A percentile compares a stretch with the other conserved stretches of the same genome.
These are phyloP conservation scores for Zygogramma bicolorata DNA, from an alignment of 2,888 invertebrate species.

Conservation along the genomic window DNA sequence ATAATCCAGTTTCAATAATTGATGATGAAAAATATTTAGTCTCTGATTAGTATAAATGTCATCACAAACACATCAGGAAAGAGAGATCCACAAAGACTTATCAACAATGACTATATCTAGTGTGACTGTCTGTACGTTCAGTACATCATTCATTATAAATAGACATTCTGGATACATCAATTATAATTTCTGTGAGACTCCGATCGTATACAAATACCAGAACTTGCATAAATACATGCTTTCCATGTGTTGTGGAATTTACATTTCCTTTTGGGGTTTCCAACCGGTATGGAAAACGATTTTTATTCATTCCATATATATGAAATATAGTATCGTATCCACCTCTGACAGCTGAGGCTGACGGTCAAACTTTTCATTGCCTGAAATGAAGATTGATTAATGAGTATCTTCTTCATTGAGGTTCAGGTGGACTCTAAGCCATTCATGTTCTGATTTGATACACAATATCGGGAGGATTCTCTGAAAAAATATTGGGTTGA, in stretches of 20 bases:
- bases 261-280: not conserved
- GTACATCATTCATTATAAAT: too few relatives aligned
- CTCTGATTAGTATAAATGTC: too few relatives aligned
- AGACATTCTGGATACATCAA: too few relatives aligned
- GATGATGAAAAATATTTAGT: too few relatives aligned
- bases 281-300: not conserved
- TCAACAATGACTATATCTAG: too few relatives aligned
- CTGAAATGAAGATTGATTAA: not conserved
- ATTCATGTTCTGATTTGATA: not conserved
- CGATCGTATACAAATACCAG: not conserved
- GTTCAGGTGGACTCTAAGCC: not conserved
- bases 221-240: not conserved
- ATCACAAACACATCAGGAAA: too few relatives aligned
- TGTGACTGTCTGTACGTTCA: too few relatives aligned
- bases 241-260: not conserved
- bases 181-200: too few relatives aligned
- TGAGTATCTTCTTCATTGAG: not conserved
- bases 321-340: not conserved
- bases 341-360: not conserved
- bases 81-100: too few relatives aligned
- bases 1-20: too few relatives aligned
- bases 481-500: not conserved
- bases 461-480: too few relatives aligned
- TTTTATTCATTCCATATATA: slow-evolving; percentile 9
- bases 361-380: not conserved